Conservation (phyloP, 2,113 vertebrate genomes). For the Charadrius vociferus region DNA sequence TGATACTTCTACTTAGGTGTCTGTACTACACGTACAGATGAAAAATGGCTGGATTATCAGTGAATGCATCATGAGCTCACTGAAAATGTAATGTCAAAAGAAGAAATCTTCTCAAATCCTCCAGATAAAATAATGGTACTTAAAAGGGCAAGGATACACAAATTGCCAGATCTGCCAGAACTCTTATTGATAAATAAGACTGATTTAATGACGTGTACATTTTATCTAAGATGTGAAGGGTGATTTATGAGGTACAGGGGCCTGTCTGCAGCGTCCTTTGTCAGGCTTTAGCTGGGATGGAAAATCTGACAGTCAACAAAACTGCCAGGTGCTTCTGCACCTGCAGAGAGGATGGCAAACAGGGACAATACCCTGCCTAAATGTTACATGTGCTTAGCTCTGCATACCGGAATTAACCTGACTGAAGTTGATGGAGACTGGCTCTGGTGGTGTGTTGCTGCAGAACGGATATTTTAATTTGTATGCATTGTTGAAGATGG, state of each 20-base stretch:
- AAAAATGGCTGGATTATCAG: background rate
- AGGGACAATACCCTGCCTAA: background rate
- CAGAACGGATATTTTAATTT: background rate
- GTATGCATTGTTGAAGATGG: fast-evolving
- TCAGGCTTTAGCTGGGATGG: background rate
- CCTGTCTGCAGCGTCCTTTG: background rate
- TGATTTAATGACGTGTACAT: background rate
- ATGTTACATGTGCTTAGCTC: background rate
- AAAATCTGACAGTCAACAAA: background rate
- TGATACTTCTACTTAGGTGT: background rate
- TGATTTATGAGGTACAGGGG: background rate
- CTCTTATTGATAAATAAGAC: background rate
- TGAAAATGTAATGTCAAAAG: background rate
- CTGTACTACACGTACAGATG: background rate
- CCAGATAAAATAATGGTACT: background rate
- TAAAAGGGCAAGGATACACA: background rate
- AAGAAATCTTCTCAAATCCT: background rate
- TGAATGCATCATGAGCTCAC: background rate
- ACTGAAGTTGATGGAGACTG: background rate
- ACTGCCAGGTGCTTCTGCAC: background rate
- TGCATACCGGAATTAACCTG: background rate
- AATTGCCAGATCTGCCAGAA: background rate
- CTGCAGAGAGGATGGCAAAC: background rate
- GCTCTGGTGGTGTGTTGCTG: background rate
- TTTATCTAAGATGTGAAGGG: background rate